Percentiles rank a stretch among this genome's conserved stretches.
Conservation (phyloP, 1,140 invertebrate species). For the Aphaenogaster rudis region DNA sequence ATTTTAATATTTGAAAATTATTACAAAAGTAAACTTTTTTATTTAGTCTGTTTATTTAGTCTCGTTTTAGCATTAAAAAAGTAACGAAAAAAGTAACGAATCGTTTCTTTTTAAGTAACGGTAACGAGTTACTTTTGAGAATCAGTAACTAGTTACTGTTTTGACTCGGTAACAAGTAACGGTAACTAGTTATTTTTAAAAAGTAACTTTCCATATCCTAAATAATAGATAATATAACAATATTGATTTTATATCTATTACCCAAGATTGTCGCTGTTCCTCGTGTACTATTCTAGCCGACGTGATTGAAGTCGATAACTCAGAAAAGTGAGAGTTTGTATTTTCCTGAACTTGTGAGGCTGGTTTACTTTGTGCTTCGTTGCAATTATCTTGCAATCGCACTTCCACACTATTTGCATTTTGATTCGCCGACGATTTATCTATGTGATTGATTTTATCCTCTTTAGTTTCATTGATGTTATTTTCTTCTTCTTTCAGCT, state of each 20-base stretch:
- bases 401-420: conserved; percentile 20
- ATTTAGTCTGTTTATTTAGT: no score
- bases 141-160: no score
- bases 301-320: conserved; percentile 54
- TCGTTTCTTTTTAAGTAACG: no score
- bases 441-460: conserved; percentile 57
- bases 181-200: no score
- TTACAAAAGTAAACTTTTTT: no score
- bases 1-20: no score
- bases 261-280: conserved; percentile 74
- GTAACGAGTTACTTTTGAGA: no score
- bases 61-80: no score
- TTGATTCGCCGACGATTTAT: conserved; percentile 48
- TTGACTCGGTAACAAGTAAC: no score
- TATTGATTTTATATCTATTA: conserved; percentile 55
- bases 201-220: no score
- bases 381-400: conserved; percentile 65
- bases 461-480: conserved; percentile 48
- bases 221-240: not conserved
- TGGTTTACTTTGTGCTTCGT: conserved; percentile 55
- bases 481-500: conserved; percentile 78
- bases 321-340: conserved; percentile 32
- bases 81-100: no score
- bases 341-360: conserved; percentile 50
- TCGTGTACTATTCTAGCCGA: conserved; percentile 66